Conservation (phyloP, 1,140 invertebrate genomes). For the Teleogryllus occipitalis region DNA sequence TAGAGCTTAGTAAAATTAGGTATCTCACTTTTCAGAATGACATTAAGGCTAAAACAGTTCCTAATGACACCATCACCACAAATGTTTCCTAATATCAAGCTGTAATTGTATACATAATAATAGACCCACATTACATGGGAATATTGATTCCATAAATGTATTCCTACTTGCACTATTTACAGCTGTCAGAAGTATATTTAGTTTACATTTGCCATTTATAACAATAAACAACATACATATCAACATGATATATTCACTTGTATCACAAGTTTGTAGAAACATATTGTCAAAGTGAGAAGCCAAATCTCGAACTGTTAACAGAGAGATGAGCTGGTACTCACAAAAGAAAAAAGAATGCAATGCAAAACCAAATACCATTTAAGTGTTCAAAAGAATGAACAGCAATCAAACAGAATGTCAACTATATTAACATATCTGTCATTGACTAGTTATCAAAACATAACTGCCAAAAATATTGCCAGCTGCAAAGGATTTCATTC, state of each 20-base stretch:
- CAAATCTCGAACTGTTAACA: background rate
- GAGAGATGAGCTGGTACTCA: background rate
- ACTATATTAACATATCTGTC: background rate
- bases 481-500: background rate
- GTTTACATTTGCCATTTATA: conserved; percentile 5
- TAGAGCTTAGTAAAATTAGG: background rate
- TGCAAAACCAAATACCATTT: background rate
- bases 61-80: background rate
- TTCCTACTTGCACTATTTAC: background rate
- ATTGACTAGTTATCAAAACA: background rate
- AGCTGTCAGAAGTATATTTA: background rate
- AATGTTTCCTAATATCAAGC: background rate
- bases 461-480: background rate
- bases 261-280: conserved; percentile 1
- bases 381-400: background rate
- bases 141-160: background rate
- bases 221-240: conserved; percentile 6
- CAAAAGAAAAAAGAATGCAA: background rate
- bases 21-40: conserved; percentile 1
- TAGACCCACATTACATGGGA: background rate
- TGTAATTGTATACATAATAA: background rate
- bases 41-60: background rate
- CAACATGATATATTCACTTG: conserved; percentile 5
- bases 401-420: background rate
- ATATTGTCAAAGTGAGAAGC: conserved; percentile 4